phyloP scores from a whole-genome alignment of 2,888 invertebrate species.

The Acrobasis consociella region DNA sequence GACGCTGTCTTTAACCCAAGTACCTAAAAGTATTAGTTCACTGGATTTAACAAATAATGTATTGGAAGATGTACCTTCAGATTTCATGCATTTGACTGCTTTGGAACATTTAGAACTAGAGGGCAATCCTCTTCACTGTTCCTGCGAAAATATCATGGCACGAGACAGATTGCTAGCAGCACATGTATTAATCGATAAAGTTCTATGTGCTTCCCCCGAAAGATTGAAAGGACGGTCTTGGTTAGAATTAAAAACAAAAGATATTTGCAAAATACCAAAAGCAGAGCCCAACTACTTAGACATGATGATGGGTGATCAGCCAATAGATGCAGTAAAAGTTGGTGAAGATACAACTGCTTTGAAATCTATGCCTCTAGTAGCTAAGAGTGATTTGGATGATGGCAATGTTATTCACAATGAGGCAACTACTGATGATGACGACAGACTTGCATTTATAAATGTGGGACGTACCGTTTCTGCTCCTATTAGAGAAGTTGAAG shows the following conservation, averaged over 20 bases:
- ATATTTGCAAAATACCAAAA: slow-evolving; percentile 76
- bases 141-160: slow-evolving; percentile 85
- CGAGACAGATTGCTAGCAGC: slow-evolving; percentile 83
- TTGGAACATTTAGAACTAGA: slow-evolving; percentile 85
- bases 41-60: slow-evolving; percentile 85
- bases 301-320: slow-evolving; percentile 86
- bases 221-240: slow-evolving; percentile 79
- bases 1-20: slow-evolving; percentile 73
- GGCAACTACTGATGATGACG: slow-evolving; percentile 62
- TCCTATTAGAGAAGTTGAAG: slow-evolving; percentile 56
- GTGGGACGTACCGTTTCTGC: slow-evolving; percentile 51
- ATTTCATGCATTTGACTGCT: slow-evolving; percentile 78
- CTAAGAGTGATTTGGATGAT: slow-evolving; percentile 65
- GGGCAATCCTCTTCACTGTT: slow-evolving; percentile 87
- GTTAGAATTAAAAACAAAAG: slow-evolving; percentile 81
- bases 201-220: slow-evolving; percentile 80
- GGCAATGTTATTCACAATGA: slow-evolving; percentile 64
- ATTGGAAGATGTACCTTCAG: slow-evolving; percentile 82
- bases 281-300: slow-evolving; percentile 68
- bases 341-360: slow-evolving; percentile 65
- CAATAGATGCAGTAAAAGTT: slow-evolving; percentile 66
- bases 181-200: slow-evolving; percentile 79
- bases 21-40: slow-evolving; percentile 83
- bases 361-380: slow-evolving; percentile 65
- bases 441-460: slow-evolving; percentile 66